A percentile compares a stretch with the other conserved stretches of the same genome.
Evolutionary conservation across 1,140 invertebrate species (phyloP).

Genomic region (Colletes latitarsis): DNA sequence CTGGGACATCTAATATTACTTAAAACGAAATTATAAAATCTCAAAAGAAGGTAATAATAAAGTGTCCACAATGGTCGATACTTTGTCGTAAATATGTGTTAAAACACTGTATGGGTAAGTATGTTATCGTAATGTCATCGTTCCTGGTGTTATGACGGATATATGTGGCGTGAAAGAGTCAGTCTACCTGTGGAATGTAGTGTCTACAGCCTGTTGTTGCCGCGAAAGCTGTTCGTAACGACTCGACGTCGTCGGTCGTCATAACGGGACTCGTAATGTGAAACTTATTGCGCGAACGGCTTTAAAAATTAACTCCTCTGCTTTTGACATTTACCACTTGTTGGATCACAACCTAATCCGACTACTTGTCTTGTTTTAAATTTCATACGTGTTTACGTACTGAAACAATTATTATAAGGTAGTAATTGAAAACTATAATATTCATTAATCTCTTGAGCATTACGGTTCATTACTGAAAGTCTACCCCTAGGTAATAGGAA

Average conservation of each 20-base stretch:
- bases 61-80: neutral
- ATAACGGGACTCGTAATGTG: slow-evolving; percentile 38
- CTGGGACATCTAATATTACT: too few relatives aligned
- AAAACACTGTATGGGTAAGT: neutral
- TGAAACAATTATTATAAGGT: too few relatives aligned
- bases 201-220: slow-evolving; percentile 15
- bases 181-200: slow-evolving; percentile 23
- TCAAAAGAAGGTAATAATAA: slow-evolving; percentile 1
- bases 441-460: too few relatives aligned
- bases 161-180: slow-evolving; percentile 30
- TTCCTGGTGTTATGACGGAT: slow-evolving; percentile 20
- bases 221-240: slow-evolving; percentile 19
- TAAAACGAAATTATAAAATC: too few relatives aligned
- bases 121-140: slow-evolving; percentile 39
- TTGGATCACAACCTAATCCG: too few relatives aligned
- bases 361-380: too few relatives aligned
- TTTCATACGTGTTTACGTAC: too few relatives aligned
- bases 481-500: too few relatives aligned
- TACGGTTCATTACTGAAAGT: too few relatives aligned
- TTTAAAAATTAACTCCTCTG: slow-evolving; percentile 29
- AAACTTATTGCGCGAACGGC: slow-evolving; percentile 40
- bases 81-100: slow-evolving; percentile 11
- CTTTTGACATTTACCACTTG: neutral
- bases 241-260: slow-evolving; percentile 20
- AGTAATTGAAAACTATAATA: too few relatives aligned